Conservation (phyloP, 1,140 invertebrate genomes). For the Apis mellifera region Amel_HAv3.1 CM009932.2:8033501-8034000, state of each 20-base stretch:
- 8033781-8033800: too few relatives aligned
- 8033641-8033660: not conserved
- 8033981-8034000: not conserved
- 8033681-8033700: not conserved
- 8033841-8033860: too few relatives aligned
- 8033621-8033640: not conserved
- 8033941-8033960: not conserved
- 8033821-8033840: too few relatives aligned
- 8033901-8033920: not conserved
- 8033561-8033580: conserved; percentile 76
- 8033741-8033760: too few relatives aligned
- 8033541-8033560: conserved; percentile 76
- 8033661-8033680: not conserved
- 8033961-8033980: not conserved
- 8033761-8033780: too few relatives aligned
- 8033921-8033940: not conserved
- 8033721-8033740: too few relatives aligned
- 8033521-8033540: conserved; percentile 71
- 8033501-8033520: conserved; percentile 71
- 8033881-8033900: not conserved
- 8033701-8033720: too few relatives aligned
- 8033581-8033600: conserved; percentile 73
- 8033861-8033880: too few relatives aligned
- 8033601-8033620: conserved; percentile 60
- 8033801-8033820: too few relatives aligned